These are phyloP conservation scores for human (Homo sapiens) DNA, from an alignment of 2,113 vertebrate genomes.

Conservation along the genomic window GRCh38 chr11:30990001-30990500, in stretches of 20 bases:
- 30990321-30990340: not conserved
- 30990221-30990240: not conserved
- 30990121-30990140: not conserved
- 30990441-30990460: not conserved
- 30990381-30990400: not conserved
- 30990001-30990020: not conserved
- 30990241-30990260: not conserved
- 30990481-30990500: not conserved
- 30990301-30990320: not conserved
- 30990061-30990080: not conserved
- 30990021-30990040: not conserved
- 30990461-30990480: not conserved
- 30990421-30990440: not conserved
- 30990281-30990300: not conserved
- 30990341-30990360: not conserved
- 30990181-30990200: not conserved
- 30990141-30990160: not conserved
- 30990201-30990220: too few species aligned
- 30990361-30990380: not conserved
- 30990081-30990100: not conserved
- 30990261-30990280: not conserved
- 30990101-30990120: not conserved
- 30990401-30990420: not conserved
- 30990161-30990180: not conserved
- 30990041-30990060: not conserved